A percentile compares a stretch with the other conserved stretches of the same genome.
These are phyloP conservation scores for Fratercula arctica DNA, from an alignment of 2,797 vertebrate species.

Conservation along the genomic window DNA sequence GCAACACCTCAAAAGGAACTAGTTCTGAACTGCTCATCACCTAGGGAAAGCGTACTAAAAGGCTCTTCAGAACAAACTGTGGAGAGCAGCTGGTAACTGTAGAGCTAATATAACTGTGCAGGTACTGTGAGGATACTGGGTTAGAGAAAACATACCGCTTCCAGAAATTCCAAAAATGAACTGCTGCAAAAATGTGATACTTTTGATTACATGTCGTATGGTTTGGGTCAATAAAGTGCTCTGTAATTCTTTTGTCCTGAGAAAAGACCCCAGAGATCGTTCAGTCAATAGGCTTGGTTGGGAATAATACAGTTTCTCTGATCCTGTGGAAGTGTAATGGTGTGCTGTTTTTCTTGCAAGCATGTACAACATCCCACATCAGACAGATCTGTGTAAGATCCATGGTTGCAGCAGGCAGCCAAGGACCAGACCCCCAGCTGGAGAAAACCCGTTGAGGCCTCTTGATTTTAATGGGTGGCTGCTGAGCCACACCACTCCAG, in stretches of 20 bases:
- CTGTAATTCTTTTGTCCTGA: background rate
- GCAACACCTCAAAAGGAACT: conserved; percentile 8
- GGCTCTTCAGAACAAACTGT: conserved; percentile 5
- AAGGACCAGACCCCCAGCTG: background rate
- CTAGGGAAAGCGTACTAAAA: conserved; percentile 14
- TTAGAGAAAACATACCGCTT: background rate
- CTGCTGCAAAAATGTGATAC: background rate
- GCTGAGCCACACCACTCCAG: background rate
- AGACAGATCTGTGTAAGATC: background rate
- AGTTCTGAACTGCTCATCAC: conserved; percentile 20
- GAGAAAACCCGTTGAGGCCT: background rate
- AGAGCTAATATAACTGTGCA: background rate
- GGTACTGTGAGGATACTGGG: background rate
- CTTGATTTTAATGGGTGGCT: background rate
- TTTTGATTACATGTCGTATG: background rate
- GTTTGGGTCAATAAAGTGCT: background rate
- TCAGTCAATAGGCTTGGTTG: background rate
- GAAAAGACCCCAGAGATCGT: background rate
- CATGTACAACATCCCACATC: background rate
- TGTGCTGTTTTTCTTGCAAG: conserved; percentile 3
- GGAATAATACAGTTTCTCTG: conserved; percentile 49
- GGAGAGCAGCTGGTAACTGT: background rate
- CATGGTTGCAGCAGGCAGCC: background rate
- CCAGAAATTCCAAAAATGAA: background rate
- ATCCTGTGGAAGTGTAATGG: conserved; percentile 21